Conservation (phyloP, 64 coral and sea anemone species). For the Orbicella faveolata region DNA sequence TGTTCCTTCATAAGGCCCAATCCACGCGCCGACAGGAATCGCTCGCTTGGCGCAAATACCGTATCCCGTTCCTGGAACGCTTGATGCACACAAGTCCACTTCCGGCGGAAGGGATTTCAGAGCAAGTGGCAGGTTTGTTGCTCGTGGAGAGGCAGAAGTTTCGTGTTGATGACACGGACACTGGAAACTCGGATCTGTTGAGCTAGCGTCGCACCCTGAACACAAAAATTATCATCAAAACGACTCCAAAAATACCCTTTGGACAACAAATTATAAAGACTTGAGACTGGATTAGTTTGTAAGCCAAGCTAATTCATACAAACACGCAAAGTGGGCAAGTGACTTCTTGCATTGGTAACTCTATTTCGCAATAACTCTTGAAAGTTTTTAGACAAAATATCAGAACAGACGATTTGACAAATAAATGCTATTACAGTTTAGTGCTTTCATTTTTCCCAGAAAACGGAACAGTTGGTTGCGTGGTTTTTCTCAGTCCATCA, state of each 20-base stretch:
- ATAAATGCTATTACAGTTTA: too few species aligned
- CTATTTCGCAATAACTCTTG: too few species aligned
- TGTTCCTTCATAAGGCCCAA: slow-evolving; percentile 67
- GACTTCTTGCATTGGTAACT: too few species aligned
- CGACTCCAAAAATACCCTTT: background rate
- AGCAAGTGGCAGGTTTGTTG: background rate
- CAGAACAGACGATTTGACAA: too few species aligned
- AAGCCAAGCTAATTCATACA: background rate
- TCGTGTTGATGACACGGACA: slow-evolving; percentile 1
- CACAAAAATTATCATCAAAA: background rate
- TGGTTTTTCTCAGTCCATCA: background rate
- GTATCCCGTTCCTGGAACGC: slow-evolving; percentile 33
- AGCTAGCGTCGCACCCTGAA: slow-evolving; percentile 32
- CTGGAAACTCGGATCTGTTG: background rate
- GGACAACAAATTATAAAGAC: background rate
- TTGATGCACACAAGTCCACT: slow-evolving; percentile 50
- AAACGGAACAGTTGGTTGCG: background rate
- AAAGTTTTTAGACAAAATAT: too few species aligned
- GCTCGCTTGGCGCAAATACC: slow-evolving; percentile 54
- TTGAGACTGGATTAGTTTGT: background rate
- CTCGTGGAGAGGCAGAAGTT: background rate
- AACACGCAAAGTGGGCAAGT: too few species aligned
- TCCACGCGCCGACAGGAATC: slow-evolving; percentile 65
- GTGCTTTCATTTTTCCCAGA: too few species aligned
- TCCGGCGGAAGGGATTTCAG: slow-evolving; percentile 56